Evolutionary conservation across 2,113 vertebrate genomes (phyloP), one percentile per base, ranked within the genome.

Genomic region (Indri indri): DNA sequence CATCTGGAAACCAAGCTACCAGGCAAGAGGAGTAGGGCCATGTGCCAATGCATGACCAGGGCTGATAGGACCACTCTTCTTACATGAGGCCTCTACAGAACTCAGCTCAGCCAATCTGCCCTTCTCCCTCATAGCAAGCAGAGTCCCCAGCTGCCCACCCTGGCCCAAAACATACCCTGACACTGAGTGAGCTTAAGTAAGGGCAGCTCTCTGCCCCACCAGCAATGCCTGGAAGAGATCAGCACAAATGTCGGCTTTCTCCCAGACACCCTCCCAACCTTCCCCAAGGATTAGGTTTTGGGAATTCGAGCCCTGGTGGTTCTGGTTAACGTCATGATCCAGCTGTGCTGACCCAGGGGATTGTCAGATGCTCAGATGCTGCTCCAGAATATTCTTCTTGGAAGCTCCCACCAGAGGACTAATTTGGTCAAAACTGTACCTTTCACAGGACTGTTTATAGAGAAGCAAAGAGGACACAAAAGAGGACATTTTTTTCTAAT

Each of bases 301-400:
- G 77, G 70, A 94, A 93, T 82, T 77, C 1, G n/a, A 82, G 25
- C 57, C 88, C 85, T 27, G 30, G 71, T 42, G 59, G 32, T 47
- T 97, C 96, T 96, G 95, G 77, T 91, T 94, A 95, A 47, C 4
- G 23, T 96, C 88, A 54, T 10, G 34, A 50, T 37, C 50, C 66
- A 93, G 50, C 68, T 95, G 54, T 40, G 30, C 83, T 47, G 40
- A 90, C 68, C 68, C 82, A 89, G 91, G 50, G 61, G 88, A 83
- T 84, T 79, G 59, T 88, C 88, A 97, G 81, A 76, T 57, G 88
- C 61, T 97, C 92, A 94, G 80, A 96, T 77, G 80, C 22, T 42
- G 9, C 90, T 95, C 91, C 95, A 95, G 91, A 91, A 94, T 86
- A 86, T 91, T 94, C 93, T 88, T 95, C 88, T 94, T 96, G 73